These are phyloP conservation scores for Gavialis gangeticus DNA, from an alignment of 2,113 vertebrate genomes.

Conservation along the genomic window DNA sequence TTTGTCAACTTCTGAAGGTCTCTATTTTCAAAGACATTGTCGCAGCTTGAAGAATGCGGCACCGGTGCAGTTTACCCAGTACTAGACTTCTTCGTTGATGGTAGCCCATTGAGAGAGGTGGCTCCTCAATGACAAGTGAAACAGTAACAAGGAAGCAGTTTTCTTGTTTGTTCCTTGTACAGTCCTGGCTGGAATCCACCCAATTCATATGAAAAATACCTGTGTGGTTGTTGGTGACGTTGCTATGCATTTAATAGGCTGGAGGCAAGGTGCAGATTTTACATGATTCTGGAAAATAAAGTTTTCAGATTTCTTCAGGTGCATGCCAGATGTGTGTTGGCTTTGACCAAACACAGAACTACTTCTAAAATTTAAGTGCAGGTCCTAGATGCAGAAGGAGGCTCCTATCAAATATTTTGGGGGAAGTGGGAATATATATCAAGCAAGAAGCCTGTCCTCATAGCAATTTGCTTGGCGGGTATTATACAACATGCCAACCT, in stretches of 20 bases:
- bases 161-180: background rate
- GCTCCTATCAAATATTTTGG: background rate
- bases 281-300: conserved; percentile 40
- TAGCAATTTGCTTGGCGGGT: background rate
- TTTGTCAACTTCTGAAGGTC: too few species aligned
- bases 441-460: background rate
- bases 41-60: too few species aligned
- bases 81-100: background rate
- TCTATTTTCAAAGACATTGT: too few species aligned
- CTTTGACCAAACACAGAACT: background rate
- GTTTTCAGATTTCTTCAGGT: conserved; percentile 66
- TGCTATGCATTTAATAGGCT: conserved; percentile 34
- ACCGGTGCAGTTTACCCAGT: too few species aligned
- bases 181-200: background rate
- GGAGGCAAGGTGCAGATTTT: conserved; percentile 57
- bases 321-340: conserved; percentile 62
- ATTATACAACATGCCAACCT: background rate
- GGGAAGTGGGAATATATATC: background rate
- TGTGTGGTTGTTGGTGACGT: background rate
- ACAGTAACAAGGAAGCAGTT: background rate
- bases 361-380: conserved; percentile 36
- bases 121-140: background rate
- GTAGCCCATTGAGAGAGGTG: background rate
- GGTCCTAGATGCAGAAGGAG: background rate
- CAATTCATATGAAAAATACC: background rate